Base-by-base conservation (phyloP, 2,888 invertebrate species). In the Drosophila anomelani region DNA sequence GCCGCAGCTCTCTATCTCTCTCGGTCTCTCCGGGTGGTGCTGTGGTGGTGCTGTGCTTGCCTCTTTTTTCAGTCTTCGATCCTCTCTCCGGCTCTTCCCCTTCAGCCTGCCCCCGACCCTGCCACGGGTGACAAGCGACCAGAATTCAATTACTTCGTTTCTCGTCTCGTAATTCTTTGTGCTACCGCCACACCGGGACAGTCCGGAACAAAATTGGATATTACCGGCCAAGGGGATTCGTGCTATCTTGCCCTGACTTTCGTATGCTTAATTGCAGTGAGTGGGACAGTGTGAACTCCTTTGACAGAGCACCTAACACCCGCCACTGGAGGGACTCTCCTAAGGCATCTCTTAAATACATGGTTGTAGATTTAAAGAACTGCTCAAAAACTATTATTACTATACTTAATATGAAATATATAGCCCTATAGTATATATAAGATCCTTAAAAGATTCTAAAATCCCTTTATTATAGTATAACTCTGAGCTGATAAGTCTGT, bases 161-260 rank as follows among this genome's bases (percentile, higher is more conserved):
- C 66, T 55, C 47, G 46, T 69, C 59, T 53, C 60, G 59, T 59
- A 59, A 51, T 69, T 69, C 69, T 61, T 70, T 73, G 20, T 49
- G 54, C 43, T 44, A 51, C 71, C 71, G 62, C 62, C 57, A 46
- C 53, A 58, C 49, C 69, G 58, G 75, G 55, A 69, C 69, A 55
- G 75, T 69, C 75, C 75, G 75, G 75, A 75, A 68, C 69, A 69
- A 69, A 75, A 60, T 68, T 68, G 60, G 74, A 74, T 67, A 56
- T 46, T 47, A 58, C 72, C 63, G 72, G 72, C 38, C 47, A 26
- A 57, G 38, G 61, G 60, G 47, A 17, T 39, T 23, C 47, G 38
- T 15, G 44, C 59, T 39, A 34, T 56, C 56, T 29, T 38, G 38
- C 23, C 46, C 46, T 23, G 62, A 29, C 68, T 67, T 70, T 70